A percentile compares a stretch with the other conserved stretches of the same genome.
Conservation (phyloP, 2,888 invertebrate genomes). For the Ophion slaviceki region DNA sequence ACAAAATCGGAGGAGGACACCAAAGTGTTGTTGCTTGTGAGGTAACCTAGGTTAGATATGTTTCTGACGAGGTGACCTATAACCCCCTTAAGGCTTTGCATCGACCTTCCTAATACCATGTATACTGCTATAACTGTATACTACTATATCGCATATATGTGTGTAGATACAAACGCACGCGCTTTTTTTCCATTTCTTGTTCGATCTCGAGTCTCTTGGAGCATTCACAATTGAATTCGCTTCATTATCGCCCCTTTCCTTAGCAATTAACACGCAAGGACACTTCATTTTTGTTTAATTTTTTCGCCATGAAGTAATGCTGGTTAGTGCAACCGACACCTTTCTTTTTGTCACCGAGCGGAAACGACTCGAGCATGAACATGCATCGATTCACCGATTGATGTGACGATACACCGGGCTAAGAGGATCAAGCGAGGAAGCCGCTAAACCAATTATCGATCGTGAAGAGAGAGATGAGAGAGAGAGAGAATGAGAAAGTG, state of each 20-base stretch:
- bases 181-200: conserved; percentile 7
- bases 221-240: conserved; percentile 11
- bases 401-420: conserved; percentile 60
- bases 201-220: conserved; percentile 61
- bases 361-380: conserved; percentile 67
- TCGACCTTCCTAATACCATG: too few relatives aligned
- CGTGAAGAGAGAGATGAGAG: conserved; percentile 37
- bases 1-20: too few relatives aligned
- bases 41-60: too few relatives aligned
- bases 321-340: conserved; percentile 63
- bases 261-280: not conserved
- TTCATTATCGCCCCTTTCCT: not conserved
- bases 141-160: too few relatives aligned
- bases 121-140: too few relatives aligned
- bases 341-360: conserved; percentile 63
- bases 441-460: conserved; percentile 57
- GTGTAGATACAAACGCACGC: not conserved
- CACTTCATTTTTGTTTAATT: not conserved
- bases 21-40: too few relatives aligned
- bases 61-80: too few relatives aligned
- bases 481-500: conserved; percentile 17
- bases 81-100: too few relatives aligned
- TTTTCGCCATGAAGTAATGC: conserved; percentile 48
- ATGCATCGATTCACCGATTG: conserved; percentile 60
- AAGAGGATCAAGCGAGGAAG: conserved; percentile 57